Evolutionary conservation across 2,888 invertebrate genomes (phyloP).

Genomic region (Phasia obesa): DNA sequence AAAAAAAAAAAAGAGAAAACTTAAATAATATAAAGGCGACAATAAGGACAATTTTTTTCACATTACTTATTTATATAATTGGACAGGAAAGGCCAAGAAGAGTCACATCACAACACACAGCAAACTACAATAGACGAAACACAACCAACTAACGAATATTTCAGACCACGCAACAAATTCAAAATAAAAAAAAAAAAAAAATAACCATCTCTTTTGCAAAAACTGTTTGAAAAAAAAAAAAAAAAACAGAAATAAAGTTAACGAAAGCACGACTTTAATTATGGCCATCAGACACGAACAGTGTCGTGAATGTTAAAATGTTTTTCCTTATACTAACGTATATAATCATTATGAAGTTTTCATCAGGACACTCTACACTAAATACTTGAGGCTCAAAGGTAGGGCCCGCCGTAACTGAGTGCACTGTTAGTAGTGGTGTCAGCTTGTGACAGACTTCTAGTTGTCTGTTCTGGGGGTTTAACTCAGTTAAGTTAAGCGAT

Average conservation of each 20-base stretch:
- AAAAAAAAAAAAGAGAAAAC: constrained; percentile 3
- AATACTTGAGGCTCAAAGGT: too few relatives aligned
- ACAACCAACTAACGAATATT: constrained; percentile 26
- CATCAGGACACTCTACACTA: background rate
- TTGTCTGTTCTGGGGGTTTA: too few relatives aligned
- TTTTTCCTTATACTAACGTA: constrained; percentile 28
- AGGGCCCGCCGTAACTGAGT: too few relatives aligned
- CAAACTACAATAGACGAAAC: constrained; percentile 16
- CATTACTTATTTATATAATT: constrained; percentile 72
- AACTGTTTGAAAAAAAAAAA: constrained; percentile 38
- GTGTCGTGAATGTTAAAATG: constrained; percentile 73
- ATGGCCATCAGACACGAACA: constrained; percentile 74
- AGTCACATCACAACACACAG: constrained; percentile 58
- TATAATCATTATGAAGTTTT: background rate
- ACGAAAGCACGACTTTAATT: constrained; percentile 74
- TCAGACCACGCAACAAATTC: constrained; percentile 53
- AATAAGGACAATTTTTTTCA: constrained; percentile 74
- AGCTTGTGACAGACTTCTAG: too few relatives aligned
- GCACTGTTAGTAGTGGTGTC: too few relatives aligned
- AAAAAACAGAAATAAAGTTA: constrained; percentile 68
- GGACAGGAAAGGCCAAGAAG: constrained; percentile 64
- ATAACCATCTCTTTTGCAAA: constrained; percentile 32
- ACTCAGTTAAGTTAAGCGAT: too few relatives aligned
- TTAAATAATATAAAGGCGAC: constrained; percentile 66
- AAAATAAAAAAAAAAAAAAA: constrained; percentile 10